Conservation (phyloP, 2,888 invertebrate species). For the Coenonympha arcania region DNA sequence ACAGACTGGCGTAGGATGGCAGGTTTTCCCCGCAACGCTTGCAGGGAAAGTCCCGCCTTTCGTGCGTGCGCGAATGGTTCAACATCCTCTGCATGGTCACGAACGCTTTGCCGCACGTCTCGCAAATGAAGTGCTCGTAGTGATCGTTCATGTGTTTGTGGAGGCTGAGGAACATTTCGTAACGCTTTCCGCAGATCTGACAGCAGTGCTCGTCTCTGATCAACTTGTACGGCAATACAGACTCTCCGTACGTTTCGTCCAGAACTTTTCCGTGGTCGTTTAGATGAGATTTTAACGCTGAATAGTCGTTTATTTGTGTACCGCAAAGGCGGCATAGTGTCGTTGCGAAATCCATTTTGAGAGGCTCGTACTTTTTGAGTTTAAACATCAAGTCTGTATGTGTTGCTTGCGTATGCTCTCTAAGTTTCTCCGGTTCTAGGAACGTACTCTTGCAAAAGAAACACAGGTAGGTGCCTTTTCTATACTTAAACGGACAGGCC, state of each 20-base stretch:
- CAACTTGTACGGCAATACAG: slow-evolving; percentile 61
- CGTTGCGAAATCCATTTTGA: slow-evolving; percentile 61
- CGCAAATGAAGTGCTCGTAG: slow-evolving; percentile 63
- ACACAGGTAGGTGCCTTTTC: slow-evolving; percentile 60
- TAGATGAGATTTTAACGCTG: slow-evolving; percentile 50
- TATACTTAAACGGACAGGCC: slow-evolving; percentile 65
- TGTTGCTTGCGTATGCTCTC: slow-evolving; percentile 49
- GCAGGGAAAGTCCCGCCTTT: slow-evolving; percentile 56
- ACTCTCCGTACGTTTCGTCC: slow-evolving; percentile 54
- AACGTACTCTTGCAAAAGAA: slow-evolving; percentile 61
- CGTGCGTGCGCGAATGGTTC: slow-evolving; percentile 59
- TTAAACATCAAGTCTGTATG: slow-evolving; percentile 48
- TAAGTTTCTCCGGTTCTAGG: slow-evolving; percentile 57
- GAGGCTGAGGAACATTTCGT: slow-evolving; percentile 62
- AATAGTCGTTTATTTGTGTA: slow-evolving; percentile 44
- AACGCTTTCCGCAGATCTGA: slow-evolving; percentile 60
- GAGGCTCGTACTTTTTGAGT: slow-evolving; percentile 59
- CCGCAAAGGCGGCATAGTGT: slow-evolving; percentile 54
- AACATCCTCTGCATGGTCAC: slow-evolving; percentile 61
- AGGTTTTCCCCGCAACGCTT: slow-evolving; percentile 54
- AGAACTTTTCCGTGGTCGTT: slow-evolving; percentile 49
- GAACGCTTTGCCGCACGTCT: slow-evolving; percentile 64
- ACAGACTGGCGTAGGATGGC: slow-evolving; percentile 49
- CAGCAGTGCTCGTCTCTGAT: slow-evolving; percentile 56
- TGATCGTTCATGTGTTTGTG: slow-evolving; percentile 69